phyloP scores from a whole-genome alignment of 2,797 vertebrate species.

The Pantherophis alleghaniensis region DNA sequence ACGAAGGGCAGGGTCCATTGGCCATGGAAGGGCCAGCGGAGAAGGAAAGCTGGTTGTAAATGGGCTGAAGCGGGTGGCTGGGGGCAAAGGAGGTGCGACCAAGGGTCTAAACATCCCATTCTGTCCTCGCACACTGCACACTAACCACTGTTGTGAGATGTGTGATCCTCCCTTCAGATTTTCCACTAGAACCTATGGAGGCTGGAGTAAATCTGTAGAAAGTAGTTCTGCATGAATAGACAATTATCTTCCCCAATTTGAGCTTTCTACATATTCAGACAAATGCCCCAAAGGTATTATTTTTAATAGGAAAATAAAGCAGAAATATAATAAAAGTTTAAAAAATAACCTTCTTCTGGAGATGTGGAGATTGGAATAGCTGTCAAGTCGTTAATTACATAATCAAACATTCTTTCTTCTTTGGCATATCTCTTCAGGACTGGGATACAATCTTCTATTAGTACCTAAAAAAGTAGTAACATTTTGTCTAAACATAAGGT shows the following conservation, averaged over 20 bases:
- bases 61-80: neutral
- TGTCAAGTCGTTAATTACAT: constrained; percentile 97
- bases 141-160: neutral
- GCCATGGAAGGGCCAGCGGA: neutral
- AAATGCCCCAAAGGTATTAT: neutral
- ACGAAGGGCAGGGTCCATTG: neutral
- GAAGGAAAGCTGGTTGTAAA: neutral
- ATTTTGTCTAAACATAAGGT: neutral
- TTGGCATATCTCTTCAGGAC: constrained; percentile 94
- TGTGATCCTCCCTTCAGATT: neutral
- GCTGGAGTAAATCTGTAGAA: neutral
- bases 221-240: neutral
- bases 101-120: neutral
- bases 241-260: neutral
- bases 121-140: neutral
- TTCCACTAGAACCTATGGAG: neutral
- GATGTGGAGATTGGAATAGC: constrained; percentile 95
- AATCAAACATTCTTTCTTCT: constrained; percentile 95
- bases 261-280: neutral
- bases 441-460: constrained; percentile 96
- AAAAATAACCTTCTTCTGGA: constrained; percentile 90
- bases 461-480: constrained; percentile 74
- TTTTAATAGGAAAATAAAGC: neutral
- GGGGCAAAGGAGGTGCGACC: neutral
- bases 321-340: neutral